A percentile compares a stretch with the other conserved stretches of the same genome.
Conservation (phyloP, 1,140 invertebrate species). For the Drosophila kurseongensis region DNA sequence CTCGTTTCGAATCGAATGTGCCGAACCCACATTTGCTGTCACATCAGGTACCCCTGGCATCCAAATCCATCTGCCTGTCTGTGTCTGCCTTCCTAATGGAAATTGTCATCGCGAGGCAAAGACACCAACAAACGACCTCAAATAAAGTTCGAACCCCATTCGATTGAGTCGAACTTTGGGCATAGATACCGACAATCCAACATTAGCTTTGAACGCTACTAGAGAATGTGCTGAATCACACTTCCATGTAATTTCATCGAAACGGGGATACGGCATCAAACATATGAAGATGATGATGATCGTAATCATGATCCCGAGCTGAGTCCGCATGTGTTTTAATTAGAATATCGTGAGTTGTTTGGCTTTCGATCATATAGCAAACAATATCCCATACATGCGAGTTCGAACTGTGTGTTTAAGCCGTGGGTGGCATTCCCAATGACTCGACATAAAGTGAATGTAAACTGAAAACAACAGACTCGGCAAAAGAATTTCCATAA, state of each 20-base stretch:
- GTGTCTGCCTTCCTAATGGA: conserved; percentile 63
- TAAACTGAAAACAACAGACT: conserved; percentile 37
- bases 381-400: conserved; percentile 55
- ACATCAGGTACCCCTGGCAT: conserved; percentile 63
- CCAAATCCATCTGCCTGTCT: conserved; percentile 65
- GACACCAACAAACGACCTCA: conserved; percentile 19
- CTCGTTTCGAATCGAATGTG: conserved; percentile 48
- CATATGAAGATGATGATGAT: background rate
- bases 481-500: conserved; percentile 53
- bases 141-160: conserved; percentile 55
- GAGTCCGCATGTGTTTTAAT: conserved; percentile 75
- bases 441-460: conserved; percentile 56
- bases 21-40: conserved; percentile 68
- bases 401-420: conserved; percentile 18
- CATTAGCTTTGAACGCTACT: conserved; percentile 74
- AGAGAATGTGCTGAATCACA: conserved; percentile 67
- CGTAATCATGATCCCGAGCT: conserved; percentile 32
- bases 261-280: no score
- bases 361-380: conserved; percentile 80
- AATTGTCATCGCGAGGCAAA: conserved; percentile 69
- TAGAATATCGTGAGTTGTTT: conserved; percentile 82
- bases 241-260: conserved; percentile 76
- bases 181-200: conserved; percentile 46
- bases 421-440: conserved; percentile 74
- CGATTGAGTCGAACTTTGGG: conserved; percentile 48